These are phyloP conservation scores for Polypedilum pembai DNA, from an alignment of 1,140 invertebrate genomes.

Conservation along the genomic window DNA sequence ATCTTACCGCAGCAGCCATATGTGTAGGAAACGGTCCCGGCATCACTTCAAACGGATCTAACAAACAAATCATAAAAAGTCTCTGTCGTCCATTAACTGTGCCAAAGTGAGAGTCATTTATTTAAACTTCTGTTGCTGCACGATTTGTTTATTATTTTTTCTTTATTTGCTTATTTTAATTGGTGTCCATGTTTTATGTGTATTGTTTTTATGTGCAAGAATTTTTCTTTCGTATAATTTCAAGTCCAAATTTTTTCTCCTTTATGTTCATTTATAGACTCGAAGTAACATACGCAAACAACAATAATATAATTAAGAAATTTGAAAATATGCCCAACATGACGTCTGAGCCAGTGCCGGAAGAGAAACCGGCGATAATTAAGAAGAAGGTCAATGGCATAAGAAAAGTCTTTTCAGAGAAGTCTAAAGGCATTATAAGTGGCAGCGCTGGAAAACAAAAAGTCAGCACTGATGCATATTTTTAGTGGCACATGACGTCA, in stretches of 20 bases:
- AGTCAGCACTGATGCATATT: background rate
- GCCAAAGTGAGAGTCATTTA: conserved; percentile 29
- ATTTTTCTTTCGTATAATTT: background rate
- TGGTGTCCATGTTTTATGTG: background rate
- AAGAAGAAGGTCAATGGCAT: conserved; percentile 22
- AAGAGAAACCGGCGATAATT: background rate
- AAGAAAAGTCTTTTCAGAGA: conserved; percentile 12
- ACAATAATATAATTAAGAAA: conserved; percentile 27
- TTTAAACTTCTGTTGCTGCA: background rate
- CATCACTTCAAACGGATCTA: background rate
- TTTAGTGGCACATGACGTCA: background rate
- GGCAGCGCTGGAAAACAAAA: background rate
- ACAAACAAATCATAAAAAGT: conserved; percentile 25
- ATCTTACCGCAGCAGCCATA: background rate
- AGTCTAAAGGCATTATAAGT: background rate
- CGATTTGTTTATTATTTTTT: conserved; percentile 5
- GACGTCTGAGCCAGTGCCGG: background rate
- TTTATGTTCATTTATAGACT: conserved; percentile 10
- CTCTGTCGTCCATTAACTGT: conserved; percentile 27
- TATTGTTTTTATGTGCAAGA: background rate
- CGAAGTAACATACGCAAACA: conserved; percentile 19
- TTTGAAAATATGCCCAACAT: conserved; percentile 24
- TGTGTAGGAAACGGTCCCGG: background rate
- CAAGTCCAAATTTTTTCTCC: background rate
- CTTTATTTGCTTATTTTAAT: background rate